A percentile compares a stretch with the other conserved stretches of the same genome.
These are phyloP conservation scores for Luperina testacea DNA, from an alignment of 2,888 invertebrate species.

Conservation along the genomic window DNA sequence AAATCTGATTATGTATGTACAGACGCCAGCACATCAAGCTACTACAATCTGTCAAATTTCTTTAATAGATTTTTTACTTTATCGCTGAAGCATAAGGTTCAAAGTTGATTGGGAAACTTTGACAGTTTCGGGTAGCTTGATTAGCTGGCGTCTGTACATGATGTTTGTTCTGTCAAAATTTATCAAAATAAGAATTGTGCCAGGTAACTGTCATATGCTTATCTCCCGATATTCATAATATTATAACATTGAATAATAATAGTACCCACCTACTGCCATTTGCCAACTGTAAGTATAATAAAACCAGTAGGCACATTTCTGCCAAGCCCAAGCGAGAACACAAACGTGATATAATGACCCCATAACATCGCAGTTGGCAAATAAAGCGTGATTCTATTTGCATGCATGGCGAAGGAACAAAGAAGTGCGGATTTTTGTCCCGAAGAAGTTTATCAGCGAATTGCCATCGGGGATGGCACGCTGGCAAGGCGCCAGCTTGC, in stretches of 20 bases:
- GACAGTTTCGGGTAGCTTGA: no score
- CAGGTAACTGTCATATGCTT: not conserved
- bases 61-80: no score
- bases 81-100: no score
- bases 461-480: conserved; percentile 72
- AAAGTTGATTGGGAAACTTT: no score
- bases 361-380: conserved; percentile 42
- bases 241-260: not conserved
- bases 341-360: conserved; percentile 14
- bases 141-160: not conserved
- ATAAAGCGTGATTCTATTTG: conserved; percentile 53
- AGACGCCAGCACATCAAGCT: no score
- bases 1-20: no score
- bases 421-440: conserved; percentile 52
- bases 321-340: not conserved
- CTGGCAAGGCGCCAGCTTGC: conserved; percentile 79
- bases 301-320: not conserved
- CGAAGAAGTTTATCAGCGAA: conserved; percentile 75
- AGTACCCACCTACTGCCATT: not conserved
- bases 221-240: not conserved
- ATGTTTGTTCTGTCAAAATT: not conserved
- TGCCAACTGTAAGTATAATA: not conserved
- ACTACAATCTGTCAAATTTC: no score
- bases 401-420: conserved; percentile 44
- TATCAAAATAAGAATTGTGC: not conserved